phyloP scores from a whole-genome alignment of 2,113 vertebrate species.

The Anseranas semipalmata region DNA sequence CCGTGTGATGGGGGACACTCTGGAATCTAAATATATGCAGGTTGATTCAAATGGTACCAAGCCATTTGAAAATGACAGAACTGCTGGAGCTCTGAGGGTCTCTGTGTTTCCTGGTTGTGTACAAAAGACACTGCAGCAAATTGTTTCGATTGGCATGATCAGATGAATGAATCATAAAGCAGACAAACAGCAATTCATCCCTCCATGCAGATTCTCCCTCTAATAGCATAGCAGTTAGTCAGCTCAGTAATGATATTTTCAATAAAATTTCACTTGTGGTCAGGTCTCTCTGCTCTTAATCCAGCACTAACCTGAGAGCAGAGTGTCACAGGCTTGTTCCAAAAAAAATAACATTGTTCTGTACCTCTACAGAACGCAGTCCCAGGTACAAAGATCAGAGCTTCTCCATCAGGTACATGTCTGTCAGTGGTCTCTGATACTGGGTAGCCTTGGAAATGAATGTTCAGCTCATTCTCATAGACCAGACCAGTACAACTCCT shows the following conservation, averaged over 20 bases:
- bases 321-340: not conserved
- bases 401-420: not conserved
- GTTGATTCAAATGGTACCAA: conserved; percentile 32
- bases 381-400: not conserved
- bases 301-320: not conserved
- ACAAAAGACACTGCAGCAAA: conserved; percentile 66
- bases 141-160: conserved; percentile 62
- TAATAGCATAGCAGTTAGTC: not conserved
- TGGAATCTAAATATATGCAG: not conserved
- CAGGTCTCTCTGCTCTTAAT: not conserved
- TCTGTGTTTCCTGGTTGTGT: conserved; percentile 38
- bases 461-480: not conserved
- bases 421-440: not conserved
- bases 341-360: not conserved
- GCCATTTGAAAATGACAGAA: not conserved
- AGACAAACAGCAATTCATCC: conserved; percentile 66
- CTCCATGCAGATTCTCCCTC: not conserved
- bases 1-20: not conserved
- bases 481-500: not conserved
- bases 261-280: not conserved
- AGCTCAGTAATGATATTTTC: conserved; percentile 2
- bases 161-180: conserved; percentile 67
- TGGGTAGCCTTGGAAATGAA: not conserved
- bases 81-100: conserved; percentile 14
- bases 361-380: not conserved